Evolutionary conservation across 1,140 invertebrate genomes (phyloP), one percentile per base, ranked within the genome.

Genomic region (Aphidius ervi): DNA sequence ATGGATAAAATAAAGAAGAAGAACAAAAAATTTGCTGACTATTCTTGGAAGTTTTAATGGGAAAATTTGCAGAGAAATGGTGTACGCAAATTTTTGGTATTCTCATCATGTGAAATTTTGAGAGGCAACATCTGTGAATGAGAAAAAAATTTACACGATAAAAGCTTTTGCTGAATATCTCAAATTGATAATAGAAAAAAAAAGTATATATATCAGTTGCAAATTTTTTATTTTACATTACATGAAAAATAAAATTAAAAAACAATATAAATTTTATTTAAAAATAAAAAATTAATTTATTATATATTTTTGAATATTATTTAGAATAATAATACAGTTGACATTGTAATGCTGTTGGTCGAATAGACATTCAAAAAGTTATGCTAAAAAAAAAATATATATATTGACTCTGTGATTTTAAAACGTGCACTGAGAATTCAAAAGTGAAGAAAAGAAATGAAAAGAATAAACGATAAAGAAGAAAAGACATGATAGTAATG

Each of bases 81-180:
- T 23, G 16, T 41, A n/a, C 52, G 4, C 46, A 23, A n/a, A 9
- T 41, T 46, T 56, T 56, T 16, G 16, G 54, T 46, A 56, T 56
- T 56, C 54, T 56, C 43, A 56, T 37, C 54, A 56, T 23, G 54
- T 39, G 54, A 7, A 16, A 46, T 43, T 42, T 56, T 42, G 42
- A 31, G 43, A 20, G 42, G 54, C 46, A 56, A 46, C 42, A 56
- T 56, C 54, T 56, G 54, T 42, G 42, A 20, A 46, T 56, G 7
- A 39, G 20, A 56, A 46, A 56, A 56, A 46, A 56, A 46, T 46
- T 56, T 43, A 46, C 45, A 10, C 20, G 54, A 56, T 56, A 56
- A 56, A 43, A 56, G 54, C 43, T 56, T 56, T 39, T 16, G 43
- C 43, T 46, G 54, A 56, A 56, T 46, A 46, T 56, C 31, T 45